Base-by-base conservation (phyloP, 1,140 invertebrate genomes). In the Pristionchus pacificus region DNA sequence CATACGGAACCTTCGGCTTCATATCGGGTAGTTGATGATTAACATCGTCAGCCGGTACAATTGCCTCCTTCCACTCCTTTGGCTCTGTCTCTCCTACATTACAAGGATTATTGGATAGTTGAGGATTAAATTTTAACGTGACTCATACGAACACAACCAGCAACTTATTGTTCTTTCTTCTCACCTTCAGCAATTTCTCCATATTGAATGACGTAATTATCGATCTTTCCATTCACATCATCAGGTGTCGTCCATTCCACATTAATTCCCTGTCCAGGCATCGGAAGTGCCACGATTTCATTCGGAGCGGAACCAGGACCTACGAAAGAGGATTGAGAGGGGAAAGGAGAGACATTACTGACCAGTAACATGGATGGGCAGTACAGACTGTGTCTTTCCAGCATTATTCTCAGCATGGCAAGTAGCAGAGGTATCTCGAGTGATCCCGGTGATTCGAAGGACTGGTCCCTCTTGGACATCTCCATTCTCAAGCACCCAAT, bases 221-320 rank as follows among this genome's bases (percentile, higher is more conserved):
- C 70, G 19, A 81, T 67, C 31, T 80, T 71, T 24, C 81, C 81
- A 70, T 83, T 83, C 10, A 83, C 70, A 24, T 77, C 77, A 64
- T 83, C 82, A 30, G 82, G 82, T 25, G 80, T 66, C n/a, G 82
- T 81, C 81, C 81, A 83, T 74, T 83, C 81, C 30, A 83, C 77
- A 61, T 78, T 81, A 28, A 84, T 68, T 58, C 70, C 72, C 70
- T 83, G 76, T 33, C 78, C 74, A 25, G 69, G 71, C 67, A 82
- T 69, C 24, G 81, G 78, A 14, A 82, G 30, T 29, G 74, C 75
- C 10, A 78, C 79, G 49, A 84, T 74, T 49, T 80, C 80, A 66
- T 79, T 83, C 13, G 81, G 81, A 10, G 81, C 77, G 27, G 80
- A 78, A 27, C 81, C 81, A 19, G 81, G 81, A 28, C 80, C 78